These are phyloP conservation scores for Takifugu bimaculatus DNA, from an alignment of 2,113 vertebrate species.

Conservation along the genomic window DNA sequence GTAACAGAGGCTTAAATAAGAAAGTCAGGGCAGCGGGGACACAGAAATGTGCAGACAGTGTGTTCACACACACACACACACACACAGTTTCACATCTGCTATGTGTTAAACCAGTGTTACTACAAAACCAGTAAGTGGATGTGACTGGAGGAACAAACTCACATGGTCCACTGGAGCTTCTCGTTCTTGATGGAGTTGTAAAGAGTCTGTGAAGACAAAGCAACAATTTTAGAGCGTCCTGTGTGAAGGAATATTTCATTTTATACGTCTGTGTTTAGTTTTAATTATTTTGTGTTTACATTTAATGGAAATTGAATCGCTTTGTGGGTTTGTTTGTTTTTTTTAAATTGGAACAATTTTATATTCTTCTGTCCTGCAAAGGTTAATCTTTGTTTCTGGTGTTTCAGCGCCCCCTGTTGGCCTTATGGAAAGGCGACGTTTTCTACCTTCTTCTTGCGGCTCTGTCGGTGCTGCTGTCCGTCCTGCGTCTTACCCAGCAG, in stretches of 20 bases:
- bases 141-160: conserved; percentile 58
- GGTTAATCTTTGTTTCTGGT: not conserved
- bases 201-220: conserved; percentile 76
- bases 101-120: too few species aligned
- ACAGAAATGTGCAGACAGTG: not conserved
- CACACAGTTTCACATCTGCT: not conserved
- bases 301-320: not conserved
- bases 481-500: conserved; percentile 83
- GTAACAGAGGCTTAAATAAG: conserved; percentile 65
- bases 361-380: not conserved
- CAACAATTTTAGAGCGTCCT: not conserved
- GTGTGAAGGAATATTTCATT: not conserved
- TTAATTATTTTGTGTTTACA: not conserved
- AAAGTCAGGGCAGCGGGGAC: conserved; percentile 19
- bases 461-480: conserved; percentile 81
- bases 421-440: not conserved
- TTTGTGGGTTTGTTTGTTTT: not conserved
- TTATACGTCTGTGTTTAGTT: not conserved
- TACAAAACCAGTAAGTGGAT: too few species aligned
- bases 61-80: conserved; percentile 6
- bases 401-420: not conserved
- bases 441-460: conserved; percentile 83
- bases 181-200: conserved; percentile 97
- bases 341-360: not conserved
- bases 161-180: conserved; percentile 99